Base-by-base conservation (phyloP, 2,888 invertebrate species). In the Barypeithes pellucidus region DNA sequence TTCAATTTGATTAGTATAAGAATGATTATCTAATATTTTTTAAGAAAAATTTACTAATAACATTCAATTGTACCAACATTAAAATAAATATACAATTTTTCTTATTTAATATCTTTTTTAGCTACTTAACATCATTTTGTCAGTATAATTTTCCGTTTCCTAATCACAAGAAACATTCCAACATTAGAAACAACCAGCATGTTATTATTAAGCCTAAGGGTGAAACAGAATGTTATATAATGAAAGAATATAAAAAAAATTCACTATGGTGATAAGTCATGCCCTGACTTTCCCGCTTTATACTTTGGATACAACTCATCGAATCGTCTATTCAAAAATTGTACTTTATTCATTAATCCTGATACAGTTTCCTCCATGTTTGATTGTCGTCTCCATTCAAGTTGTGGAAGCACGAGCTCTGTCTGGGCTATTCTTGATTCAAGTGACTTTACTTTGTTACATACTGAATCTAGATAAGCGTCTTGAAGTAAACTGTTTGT, bases 221-320 rank as follows among this genome's bases (percentile, higher is more conserved):
- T 5, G 29, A 5, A 5, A 29, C 29, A 29, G 7, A 29, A 29
- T 29, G 29, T 29, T 24, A 29, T 29, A 29, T 3, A 24, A 5
- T 24, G 5, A 24, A 24, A 3, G 5, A 24, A 24, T 24, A 24
- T 24, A 3, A 24, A 24, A 2, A 3, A n/a, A 29, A 2, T 57
- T 57, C 24, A 24, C 11, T 57, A 66, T 54, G 52, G 65, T 41
- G 65, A 66, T 14, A 67, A 52, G 12, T 72, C 72, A 3, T 65
- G 39, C 4, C 33, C 72, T n/a, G 67, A 29, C 11, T 60, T 63
- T 22, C 52, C 36, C 16, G 73, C 73, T 29, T 73, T 74, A 22
- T 75, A 87, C 66, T 87, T 85, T 8, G 88, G 88, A 70, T 85
- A 80, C 20, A 88, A 80, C 78, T 88, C 88, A 76, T 88, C 88